A percentile compares a stretch with the other conserved stretches of the same genome.
These are phyloP conservation scores for Dissostichus mawsoni DNA, from an alignment of 2,113 vertebrate genomes.

Conservation along the genomic window DNA sequence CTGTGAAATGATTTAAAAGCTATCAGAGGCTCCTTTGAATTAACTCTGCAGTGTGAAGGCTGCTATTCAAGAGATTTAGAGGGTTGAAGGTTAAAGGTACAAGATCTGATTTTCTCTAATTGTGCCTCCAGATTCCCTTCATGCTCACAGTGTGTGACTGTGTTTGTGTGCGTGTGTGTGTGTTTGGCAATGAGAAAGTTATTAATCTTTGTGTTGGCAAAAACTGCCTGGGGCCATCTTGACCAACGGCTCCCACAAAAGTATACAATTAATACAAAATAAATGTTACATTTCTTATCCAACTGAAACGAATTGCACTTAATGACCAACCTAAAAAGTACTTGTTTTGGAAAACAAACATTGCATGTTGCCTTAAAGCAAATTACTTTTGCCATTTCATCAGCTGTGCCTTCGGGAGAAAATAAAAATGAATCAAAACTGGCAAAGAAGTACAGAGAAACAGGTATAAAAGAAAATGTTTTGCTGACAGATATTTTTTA, in stretches of 20 bases:
- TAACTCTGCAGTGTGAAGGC: background rate
- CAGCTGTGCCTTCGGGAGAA: slow-evolving; percentile 34
- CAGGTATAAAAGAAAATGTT: slow-evolving; percentile 27
- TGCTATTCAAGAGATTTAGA: background rate
- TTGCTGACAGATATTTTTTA: slow-evolving; percentile 44
- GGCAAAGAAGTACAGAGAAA: slow-evolving; percentile 17
- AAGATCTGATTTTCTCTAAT: background rate
- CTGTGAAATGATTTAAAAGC: slow-evolving; percentile 5
- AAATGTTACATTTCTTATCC: background rate
- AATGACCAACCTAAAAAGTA: background rate
- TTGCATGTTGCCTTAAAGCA: slow-evolving; percentile 14
- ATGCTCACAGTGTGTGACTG: background rate
- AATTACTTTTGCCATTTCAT: slow-evolving; percentile 18
- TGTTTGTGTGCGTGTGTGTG: background rate
- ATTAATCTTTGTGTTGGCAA: slow-evolving; percentile 41
- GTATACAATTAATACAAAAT: slow-evolving; percentile 18
- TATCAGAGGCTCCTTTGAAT: background rate
- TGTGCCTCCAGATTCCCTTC: background rate
- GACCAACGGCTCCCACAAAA: slow-evolving; percentile 4
- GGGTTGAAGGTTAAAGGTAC: background rate
- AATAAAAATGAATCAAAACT: background rate
- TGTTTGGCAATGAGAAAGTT: slow-evolving; percentile 15
- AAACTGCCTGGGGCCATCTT: slow-evolving; percentile 8
- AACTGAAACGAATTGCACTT: slow-evolving; percentile 21
- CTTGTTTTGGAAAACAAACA: slow-evolving; percentile 16